phyloP scores from a whole-genome alignment of 1,140 invertebrate genomes.

The Sweltsa coloradensis region DNA sequence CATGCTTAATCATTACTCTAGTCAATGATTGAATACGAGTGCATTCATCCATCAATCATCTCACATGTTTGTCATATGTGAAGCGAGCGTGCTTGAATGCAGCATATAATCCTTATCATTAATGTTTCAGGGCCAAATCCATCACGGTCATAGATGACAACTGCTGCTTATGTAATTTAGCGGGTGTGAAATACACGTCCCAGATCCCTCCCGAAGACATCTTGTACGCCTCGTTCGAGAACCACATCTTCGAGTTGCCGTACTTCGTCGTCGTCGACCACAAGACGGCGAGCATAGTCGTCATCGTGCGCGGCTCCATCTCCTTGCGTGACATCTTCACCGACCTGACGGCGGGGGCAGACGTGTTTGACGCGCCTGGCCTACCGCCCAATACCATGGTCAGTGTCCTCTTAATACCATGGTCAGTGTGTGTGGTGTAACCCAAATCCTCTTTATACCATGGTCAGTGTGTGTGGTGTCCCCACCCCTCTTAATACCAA shows the following conservation, averaged over 20 bases:
- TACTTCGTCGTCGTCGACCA: conserved; percentile 82
- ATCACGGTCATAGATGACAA: conserved; percentile 70
- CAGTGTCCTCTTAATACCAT: conserved; percentile 14
- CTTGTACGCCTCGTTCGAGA: conserved; percentile 75
- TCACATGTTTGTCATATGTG: too few species aligned
- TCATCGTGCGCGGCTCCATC: conserved; percentile 76
- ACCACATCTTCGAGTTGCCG: conserved; percentile 75
- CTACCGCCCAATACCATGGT: conserved; percentile 51
- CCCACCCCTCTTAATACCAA: too few species aligned
- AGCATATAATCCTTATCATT: too few species aligned
- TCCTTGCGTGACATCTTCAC: conserved; percentile 81
- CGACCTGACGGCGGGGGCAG: conserved; percentile 71
- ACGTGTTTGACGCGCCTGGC: conserved; percentile 58
- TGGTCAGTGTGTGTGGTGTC: too few species aligned
- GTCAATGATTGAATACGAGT: too few species aligned
- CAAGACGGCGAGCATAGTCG: conserved; percentile 63
- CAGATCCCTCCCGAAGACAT: conserved; percentile 64
- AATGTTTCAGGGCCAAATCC: conserved; percentile 41
- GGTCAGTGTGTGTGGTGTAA: background rate
- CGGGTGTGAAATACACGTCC: conserved; percentile 66
- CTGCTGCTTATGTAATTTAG: conserved; percentile 78
- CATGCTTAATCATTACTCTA: too few species aligned
- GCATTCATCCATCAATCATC: too few species aligned
- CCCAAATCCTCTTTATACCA: too few species aligned
- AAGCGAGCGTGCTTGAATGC: too few species aligned